A percentile compares a stretch with the other conserved stretches of the same genome.
These are phyloP conservation scores for Colossoma macropomum DNA, from an alignment of 2,113 vertebrate genomes.

Conservation along the genomic window DNA sequence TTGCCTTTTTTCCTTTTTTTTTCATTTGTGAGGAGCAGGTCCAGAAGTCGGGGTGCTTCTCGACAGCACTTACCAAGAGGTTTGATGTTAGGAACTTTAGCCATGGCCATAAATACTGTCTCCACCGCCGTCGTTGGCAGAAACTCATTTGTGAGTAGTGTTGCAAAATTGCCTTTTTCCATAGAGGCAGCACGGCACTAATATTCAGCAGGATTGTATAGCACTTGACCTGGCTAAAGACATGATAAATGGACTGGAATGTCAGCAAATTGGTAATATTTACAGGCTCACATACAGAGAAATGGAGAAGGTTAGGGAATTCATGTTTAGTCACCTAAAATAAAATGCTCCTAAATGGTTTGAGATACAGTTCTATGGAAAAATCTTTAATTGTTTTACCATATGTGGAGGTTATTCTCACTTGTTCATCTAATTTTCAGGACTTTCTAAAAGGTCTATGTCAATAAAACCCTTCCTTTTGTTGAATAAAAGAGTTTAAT, in stretches of 20 bases:
- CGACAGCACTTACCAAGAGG: conserved; percentile 8
- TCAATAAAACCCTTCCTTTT: too few relatives aligned
- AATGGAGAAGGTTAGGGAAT: background rate
- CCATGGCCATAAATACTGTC: background rate
- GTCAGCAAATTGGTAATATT: background rate
- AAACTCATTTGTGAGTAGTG: background rate
- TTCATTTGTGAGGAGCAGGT: conserved; percentile 16
- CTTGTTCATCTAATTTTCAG: too few relatives aligned
- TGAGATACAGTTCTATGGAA: background rate
- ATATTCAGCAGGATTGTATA: background rate
- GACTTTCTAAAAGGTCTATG: too few relatives aligned
- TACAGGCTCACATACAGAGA: background rate
- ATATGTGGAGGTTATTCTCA: too few relatives aligned
- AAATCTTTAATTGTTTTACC: too few relatives aligned
- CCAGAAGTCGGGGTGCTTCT: background rate
- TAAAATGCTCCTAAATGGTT: background rate
- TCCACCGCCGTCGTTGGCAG: background rate
- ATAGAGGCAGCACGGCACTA: background rate
- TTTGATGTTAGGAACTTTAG: conserved; percentile 18
- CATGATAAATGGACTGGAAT: background rate
- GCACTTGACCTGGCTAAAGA: background rate
- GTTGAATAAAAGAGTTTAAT: too few relatives aligned
- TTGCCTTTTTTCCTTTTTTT: background rate
- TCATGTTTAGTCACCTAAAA: conserved; percentile 13
- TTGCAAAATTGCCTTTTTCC: conserved; percentile 3